A percentile compares a stretch with the other conserved stretches of the same genome.
Conservation (phyloP, 2,113 vertebrate species). For the Semnornis frantzii region DNA sequence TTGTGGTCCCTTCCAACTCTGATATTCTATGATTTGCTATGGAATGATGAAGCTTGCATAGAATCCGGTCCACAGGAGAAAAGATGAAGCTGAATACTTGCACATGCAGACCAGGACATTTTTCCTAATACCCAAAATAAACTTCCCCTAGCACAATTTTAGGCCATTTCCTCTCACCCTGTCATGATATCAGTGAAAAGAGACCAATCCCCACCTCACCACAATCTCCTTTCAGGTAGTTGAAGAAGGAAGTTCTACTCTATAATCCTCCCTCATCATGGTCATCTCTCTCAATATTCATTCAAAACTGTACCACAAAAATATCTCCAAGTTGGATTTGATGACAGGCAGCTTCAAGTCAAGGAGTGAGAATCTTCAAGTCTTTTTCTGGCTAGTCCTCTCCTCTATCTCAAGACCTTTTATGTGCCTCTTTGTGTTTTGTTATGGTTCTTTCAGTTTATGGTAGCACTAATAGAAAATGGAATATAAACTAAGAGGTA, state of each 20-base stretch:
- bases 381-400: neutral
- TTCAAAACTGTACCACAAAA: neutral
- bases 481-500: neutral
- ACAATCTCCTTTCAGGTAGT: no score
- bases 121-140: no score
- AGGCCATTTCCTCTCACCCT: no score
- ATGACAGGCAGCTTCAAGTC: neutral
- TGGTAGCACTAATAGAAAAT: neutral
- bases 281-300: neutral
- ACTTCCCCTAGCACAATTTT: no score
- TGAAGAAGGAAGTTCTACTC: neutral
- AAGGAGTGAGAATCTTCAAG: neutral
- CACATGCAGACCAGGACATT: accelerated
- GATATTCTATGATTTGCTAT: neutral
- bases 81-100: neutral
- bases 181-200: no score
- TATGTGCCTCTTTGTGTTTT: neutral
- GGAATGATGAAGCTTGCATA: neutral
- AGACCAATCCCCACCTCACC: no score
- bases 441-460: neutral
- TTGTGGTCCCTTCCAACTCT: no score
- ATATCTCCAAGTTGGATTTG: neutral
- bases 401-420: neutral
- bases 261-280: neutral
- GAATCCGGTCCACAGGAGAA: neutral